Percentiles rank a stretch among this genome's conserved stretches.
Evolutionary conservation across 1,140 invertebrate species (phyloP).

Genomic region (Epicauta chinensis): DNA sequence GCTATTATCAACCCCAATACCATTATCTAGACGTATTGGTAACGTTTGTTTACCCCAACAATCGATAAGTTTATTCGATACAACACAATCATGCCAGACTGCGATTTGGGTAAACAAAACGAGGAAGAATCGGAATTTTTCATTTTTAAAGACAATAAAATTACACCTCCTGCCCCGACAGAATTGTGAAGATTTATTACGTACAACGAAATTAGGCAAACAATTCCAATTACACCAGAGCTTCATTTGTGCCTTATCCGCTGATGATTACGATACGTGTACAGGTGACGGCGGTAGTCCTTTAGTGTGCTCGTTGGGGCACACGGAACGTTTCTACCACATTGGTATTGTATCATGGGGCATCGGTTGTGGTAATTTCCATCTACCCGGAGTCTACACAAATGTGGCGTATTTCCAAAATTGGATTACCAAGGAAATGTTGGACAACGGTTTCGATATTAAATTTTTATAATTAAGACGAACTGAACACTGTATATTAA

Average conservation of each 20-base stretch:
- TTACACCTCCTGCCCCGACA: not conserved
- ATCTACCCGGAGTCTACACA: constrained; percentile 60
- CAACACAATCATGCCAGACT: not conserved
- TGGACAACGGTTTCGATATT: not conserved
- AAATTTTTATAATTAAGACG: not conserved
- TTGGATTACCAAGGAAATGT: constrained; percentile 52
- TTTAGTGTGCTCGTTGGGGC: constrained; percentile 47
- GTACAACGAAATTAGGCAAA: constrained; percentile 52
- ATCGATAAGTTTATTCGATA: not conserved
- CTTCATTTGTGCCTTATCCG: constrained; percentile 65
- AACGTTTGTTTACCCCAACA: not conserved
- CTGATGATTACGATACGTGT: constrained; percentile 60
- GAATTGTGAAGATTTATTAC: constrained; percentile 49
- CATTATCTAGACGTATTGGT: not conserved
- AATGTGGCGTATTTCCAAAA: constrained; percentile 49
- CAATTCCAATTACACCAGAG: constrained; percentile 54
- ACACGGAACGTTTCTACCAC: constrained; percentile 43
- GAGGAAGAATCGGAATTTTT: not conserved
- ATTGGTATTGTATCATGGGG: constrained; percentile 64
- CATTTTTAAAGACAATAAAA: not conserved
- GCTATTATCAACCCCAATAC: too few relatives aligned
- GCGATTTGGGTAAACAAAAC: not conserved
- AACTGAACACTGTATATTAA: constrained; percentile 11
- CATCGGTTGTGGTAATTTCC: constrained; percentile 53
- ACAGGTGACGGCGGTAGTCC: constrained; percentile 54